Evolutionary conservation across 2,113 vertebrate genomes (phyloP).

Genomic region (Parus major): DNA sequence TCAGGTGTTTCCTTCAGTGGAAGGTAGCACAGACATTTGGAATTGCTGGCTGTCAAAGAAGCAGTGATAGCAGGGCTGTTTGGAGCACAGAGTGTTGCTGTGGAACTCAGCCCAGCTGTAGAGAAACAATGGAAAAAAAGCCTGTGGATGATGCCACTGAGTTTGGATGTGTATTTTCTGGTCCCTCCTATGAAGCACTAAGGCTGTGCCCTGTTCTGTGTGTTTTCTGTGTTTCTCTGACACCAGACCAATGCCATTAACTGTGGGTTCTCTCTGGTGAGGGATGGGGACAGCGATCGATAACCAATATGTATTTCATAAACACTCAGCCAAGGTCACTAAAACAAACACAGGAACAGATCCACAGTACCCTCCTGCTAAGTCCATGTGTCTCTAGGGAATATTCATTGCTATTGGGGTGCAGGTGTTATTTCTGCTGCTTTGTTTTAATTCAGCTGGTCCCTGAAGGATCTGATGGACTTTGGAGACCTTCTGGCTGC

Average conservation of each 20-base stretch:
- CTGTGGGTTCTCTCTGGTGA: neutral
- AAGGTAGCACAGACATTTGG: neutral
- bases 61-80: neutral
- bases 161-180: neutral
- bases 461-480: conserved; percentile 53
- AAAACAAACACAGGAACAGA: neutral
- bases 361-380: neutral
- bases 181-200: neutral
- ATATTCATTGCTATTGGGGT: conserved; percentile 20
- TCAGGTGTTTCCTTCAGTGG: neutral
- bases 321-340: conserved; percentile 37
- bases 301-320: conserved; percentile 55
- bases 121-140: neutral
- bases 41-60: neutral
- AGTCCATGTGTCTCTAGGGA: neutral
- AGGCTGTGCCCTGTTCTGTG: neutral
- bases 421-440: conserved; percentile 56
- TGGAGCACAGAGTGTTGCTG: neutral
- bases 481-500: conserved; percentile 54
- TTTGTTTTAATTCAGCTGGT: conserved; percentile 47
- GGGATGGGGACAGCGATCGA: neutral
- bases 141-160: neutral
- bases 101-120: neutral
- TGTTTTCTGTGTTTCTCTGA: neutral
- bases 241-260: neutral